These are phyloP conservation scores for Colossoma macropomum DNA, from an alignment of 2,113 vertebrate genomes.

Conservation along the genomic window DNA sequence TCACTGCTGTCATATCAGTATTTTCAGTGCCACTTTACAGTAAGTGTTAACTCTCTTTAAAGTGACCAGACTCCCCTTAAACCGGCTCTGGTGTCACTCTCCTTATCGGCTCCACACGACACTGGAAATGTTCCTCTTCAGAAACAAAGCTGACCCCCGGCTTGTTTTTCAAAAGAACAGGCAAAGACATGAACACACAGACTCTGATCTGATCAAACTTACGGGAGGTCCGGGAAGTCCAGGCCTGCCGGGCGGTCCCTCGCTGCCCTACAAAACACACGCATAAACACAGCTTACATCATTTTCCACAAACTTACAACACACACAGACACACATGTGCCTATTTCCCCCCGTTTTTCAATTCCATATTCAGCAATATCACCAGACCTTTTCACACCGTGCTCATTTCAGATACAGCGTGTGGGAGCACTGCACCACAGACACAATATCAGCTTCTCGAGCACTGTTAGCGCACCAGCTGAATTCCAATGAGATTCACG, in stretches of 20 bases:
- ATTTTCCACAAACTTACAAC: background rate
- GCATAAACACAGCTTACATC: constrained; percentile 17
- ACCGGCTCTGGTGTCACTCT: too few relatives aligned
- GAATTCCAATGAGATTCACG: constrained; percentile 42
- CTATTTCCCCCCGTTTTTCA: background rate
- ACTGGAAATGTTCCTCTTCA: too few relatives aligned
- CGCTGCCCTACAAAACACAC: constrained; percentile 82
- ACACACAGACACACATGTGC: background rate
- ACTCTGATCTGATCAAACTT: constrained; percentile 62
- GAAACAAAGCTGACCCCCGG: too few relatives aligned
- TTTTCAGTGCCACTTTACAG: too few relatives aligned
- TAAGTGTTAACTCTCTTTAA: too few relatives aligned
- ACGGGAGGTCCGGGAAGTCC: constrained; percentile 81
- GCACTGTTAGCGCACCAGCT: background rate
- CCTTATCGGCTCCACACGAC: too few relatives aligned
- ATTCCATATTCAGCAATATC: constrained; percentile 5
- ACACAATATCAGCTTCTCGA: background rate
- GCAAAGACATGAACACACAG: background rate
- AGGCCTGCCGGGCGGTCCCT: constrained; percentile 86
- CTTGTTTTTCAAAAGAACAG: background rate
- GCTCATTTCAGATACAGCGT: constrained; percentile 30
- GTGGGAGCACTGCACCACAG: constrained; percentile 3
- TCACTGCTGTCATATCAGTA: too few relatives aligned
- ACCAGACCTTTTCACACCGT: background rate
- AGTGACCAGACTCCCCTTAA: too few relatives aligned